Percentiles rank a stretch among this genome's conserved stretches.
Evolutionary conservation across 2,888 invertebrate genomes (phyloP).

Genomic region (Tigriopus californicus): DNA sequence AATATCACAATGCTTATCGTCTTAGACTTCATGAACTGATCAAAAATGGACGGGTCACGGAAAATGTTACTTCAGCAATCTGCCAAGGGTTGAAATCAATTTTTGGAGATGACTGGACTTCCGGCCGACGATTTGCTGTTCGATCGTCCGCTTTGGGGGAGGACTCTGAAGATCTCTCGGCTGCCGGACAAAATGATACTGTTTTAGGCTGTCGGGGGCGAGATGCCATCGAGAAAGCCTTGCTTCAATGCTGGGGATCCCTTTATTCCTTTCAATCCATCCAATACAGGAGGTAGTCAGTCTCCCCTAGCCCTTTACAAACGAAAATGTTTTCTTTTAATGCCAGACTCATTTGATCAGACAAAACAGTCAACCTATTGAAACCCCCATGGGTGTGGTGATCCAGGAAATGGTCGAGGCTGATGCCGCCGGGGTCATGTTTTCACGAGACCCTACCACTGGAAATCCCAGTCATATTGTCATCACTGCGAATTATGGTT

Average conservation of each 20-base stretch:
- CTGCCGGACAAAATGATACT: slow-evolving; percentile 67
- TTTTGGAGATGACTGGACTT: slow-evolving; percentile 15
- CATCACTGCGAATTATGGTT: slow-evolving; percentile 59
- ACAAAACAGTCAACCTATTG: slow-evolving; percentile 49
- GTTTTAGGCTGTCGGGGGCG: slow-evolving; percentile 41
- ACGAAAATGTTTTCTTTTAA: background rate
- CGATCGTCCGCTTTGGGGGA: slow-evolving; percentile 54
- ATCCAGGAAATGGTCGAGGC: slow-evolving; percentile 55
- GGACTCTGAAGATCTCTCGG: slow-evolving; percentile 56
- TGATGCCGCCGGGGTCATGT: slow-evolving; percentile 53
- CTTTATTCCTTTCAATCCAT: slow-evolving; percentile 55
- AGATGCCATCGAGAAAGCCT: slow-evolving; percentile 36
- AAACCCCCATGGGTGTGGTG: slow-evolving; percentile 53
- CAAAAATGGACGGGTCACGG: too few species aligned
- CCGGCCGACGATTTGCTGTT: slow-evolving; percentile 36
- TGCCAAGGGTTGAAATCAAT: too few species aligned
- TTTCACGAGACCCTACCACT: slow-evolving; percentile 54
- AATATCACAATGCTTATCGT: too few species aligned
- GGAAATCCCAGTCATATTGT: slow-evolving; percentile 46
- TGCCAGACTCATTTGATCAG: too few species aligned
- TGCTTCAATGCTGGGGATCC: slow-evolving; percentile 62
- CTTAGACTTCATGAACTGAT: too few species aligned
- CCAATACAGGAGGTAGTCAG: slow-evolving; percentile 49
- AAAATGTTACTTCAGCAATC: too few species aligned
- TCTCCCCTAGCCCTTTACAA: background rate